A percentile compares a stretch with the other conserved stretches of the same genome.
phyloP scores from a whole-genome alignment of 2,113 vertebrate genomes.

The Cyprinus carpio region DNA sequence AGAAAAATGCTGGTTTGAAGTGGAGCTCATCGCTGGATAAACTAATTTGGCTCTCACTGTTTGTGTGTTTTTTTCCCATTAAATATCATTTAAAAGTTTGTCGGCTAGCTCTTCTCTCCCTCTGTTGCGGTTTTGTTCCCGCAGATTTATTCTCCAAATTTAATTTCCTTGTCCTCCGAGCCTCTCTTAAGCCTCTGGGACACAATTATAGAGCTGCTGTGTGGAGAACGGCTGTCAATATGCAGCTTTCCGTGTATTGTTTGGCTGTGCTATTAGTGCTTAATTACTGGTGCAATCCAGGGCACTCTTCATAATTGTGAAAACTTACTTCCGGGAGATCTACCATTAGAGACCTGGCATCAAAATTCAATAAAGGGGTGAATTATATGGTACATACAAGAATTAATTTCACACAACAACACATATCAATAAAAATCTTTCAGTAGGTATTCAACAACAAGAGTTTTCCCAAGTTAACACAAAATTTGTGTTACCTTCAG shows the following conservation, averaged over 20 bases:
- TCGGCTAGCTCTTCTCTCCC: constrained; percentile 31
- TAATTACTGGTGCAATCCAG: constrained; percentile 52
- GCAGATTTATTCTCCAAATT: constrained; percentile 51
- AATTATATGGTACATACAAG: constrained; percentile 35
- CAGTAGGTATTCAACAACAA: constrained; percentile 1
- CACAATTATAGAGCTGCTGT: constrained; percentile 48
- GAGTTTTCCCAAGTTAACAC: constrained; percentile 16
- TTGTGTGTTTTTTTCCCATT: constrained; percentile 40
- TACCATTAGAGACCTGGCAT: constrained; percentile 33
- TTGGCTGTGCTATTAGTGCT: constrained; percentile 47
- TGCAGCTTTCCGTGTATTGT: constrained; percentile 44
- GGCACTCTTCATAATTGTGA: constrained; percentile 39
- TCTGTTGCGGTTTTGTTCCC: constrained; percentile 41
- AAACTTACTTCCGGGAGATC: constrained; percentile 38
- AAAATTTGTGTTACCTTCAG: not conserved
- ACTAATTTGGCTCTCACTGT: constrained; percentile 34
- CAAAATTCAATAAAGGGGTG: constrained; percentile 56
- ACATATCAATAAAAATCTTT: constrained; percentile 39
- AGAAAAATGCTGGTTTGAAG: constrained; percentile 1
- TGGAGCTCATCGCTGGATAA: constrained; percentile 33
- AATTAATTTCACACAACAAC: constrained; percentile 58
- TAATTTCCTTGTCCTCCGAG: constrained; percentile 54
- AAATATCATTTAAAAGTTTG: constrained; percentile 54
- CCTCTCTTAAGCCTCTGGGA: constrained; percentile 56
- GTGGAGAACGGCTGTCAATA: constrained; percentile 51